phyloP scores from a whole-genome alignment of 2,113 vertebrate genomes.

The Cyprinus carpio region DNA sequence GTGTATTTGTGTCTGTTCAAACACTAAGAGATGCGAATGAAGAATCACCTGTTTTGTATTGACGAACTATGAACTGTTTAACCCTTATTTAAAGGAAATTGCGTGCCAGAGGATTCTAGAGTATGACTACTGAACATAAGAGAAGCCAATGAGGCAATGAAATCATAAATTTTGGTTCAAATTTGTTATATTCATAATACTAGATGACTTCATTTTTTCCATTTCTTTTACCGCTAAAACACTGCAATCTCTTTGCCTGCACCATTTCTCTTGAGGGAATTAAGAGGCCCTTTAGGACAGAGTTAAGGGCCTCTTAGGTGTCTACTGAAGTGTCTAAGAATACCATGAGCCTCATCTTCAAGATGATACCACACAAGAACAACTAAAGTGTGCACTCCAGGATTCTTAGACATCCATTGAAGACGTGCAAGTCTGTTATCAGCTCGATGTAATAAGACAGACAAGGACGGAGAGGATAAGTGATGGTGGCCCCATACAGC shows the following conservation, averaged over 20 bases:
- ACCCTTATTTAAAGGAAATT: background rate
- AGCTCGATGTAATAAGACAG: constrained; percentile 29
- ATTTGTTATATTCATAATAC: background rate
- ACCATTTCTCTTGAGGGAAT: constrained; percentile 32
- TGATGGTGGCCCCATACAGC: constrained; percentile 9
- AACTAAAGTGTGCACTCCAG: constrained; percentile 10
- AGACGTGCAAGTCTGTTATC: background rate
- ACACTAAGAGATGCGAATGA: too few relatives aligned
- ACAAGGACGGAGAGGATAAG: constrained; percentile 38
- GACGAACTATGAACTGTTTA: too few relatives aligned
- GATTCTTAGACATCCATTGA: background rate
- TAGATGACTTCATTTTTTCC: background rate
- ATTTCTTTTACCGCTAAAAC: background rate
- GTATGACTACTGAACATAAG: background rate
- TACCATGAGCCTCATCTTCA: constrained; percentile 40
- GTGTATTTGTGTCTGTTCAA: too few relatives aligned
- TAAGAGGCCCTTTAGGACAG: constrained; percentile 49
- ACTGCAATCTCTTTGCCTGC: background rate
- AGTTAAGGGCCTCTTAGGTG: constrained; percentile 54
- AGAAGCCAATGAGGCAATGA: background rate
- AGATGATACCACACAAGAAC: constrained; percentile 7
- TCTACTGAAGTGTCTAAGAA: constrained; percentile 51
- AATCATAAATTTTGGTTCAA: background rate
- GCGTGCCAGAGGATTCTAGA: background rate
- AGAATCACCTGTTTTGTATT: too few relatives aligned